Evolutionary conservation across 2,113 vertebrate genomes (phyloP), one percentile per base, ranked within the genome.

Genomic region (Psilopsiagon aymara): DNA sequence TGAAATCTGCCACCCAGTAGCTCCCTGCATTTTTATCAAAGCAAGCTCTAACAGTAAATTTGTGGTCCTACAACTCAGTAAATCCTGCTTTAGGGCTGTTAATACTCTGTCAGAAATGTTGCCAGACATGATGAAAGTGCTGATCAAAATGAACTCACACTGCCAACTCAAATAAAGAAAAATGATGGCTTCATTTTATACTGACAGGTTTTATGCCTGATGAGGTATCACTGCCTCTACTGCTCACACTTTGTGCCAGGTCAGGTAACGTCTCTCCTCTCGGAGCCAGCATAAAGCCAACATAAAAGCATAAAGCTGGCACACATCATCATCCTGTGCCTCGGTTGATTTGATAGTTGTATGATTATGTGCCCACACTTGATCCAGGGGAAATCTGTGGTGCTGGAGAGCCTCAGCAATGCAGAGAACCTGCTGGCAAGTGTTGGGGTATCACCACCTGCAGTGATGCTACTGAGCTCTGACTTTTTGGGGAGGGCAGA

Each of bases 101-200:
- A 88, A 80, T 92, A 67, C 71, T 87, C 47, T 0, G 3, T 88
- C 91, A 94, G 95, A 95, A 95, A 91, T 49, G 83, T 47, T 97
- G 95, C 94, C 94, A 96, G 86, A 41, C 52, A 75, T 84, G 93
- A 92, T 96, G 91, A 97, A 96, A 97, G 86, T 91, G 86, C 95
- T 94, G 83, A 95, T 96, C 74, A 84, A 74, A 91, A 82, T 76
- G 66, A 92, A 85, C 62, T 75, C 29, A 15, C 17, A 4, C 77
- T 95, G 95, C 86, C 94, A 95, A 94, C 71, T 88, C 86, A 95
- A 95, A 94, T 94, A 82, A 92, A 96, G 82, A 86, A 77, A 97
- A 97, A 88, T 67, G 24, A 94, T 83, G 94, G 95, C 86, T 95
- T 96, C 77, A 93, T 96, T 94, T 95, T 91, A 47, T 92, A 91